Evolutionary conservation across 2,113 vertebrate species (phyloP).

Genomic region (mouse (Mus musculus)): GRCm39 chr15:23985001-23985500

Average conservation of each 20-base stretch:
- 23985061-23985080: background rate
- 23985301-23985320: background rate
- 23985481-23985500: background rate
- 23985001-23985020: background rate
- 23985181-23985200: background rate
- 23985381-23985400: constrained; percentile 37
- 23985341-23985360: background rate
- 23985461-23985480: background rate
- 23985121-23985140: background rate
- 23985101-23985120: background rate
- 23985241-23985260: background rate
- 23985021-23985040: background rate
- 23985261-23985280: background rate
- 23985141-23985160: background rate
- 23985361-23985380: background rate
- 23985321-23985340: background rate
- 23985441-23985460: background rate
- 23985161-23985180: background rate
- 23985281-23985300: background rate
- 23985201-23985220: background rate
- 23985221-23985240: no score
- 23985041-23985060: background rate
- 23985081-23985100: background rate
- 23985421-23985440: background rate
- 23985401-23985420: background rate